Conservation (phyloP, 2,888 invertebrate genomes). For the Platycheirus albimanus region DNA sequence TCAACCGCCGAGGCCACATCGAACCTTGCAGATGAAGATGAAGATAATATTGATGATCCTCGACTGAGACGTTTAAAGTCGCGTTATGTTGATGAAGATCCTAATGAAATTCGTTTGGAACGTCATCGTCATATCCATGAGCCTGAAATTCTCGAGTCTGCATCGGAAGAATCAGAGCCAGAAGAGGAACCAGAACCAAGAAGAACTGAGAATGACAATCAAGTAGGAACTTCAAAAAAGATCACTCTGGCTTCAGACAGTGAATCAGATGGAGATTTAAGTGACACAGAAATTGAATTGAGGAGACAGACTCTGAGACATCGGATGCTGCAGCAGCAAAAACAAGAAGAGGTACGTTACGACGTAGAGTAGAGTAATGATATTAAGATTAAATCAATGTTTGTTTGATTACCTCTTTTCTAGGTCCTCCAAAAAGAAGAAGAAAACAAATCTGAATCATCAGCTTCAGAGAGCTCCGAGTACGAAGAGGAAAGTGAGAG, state of each 20-base stretch:
- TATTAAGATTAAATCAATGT: not conserved
- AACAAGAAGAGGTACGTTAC: slow-evolving; percentile 87
- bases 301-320: slow-evolving; percentile 88
- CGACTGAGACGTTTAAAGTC: slow-evolving; percentile 88
- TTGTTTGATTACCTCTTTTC: not conserved
- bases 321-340: slow-evolving; percentile 87
- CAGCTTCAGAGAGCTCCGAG: slow-evolving; percentile 89
- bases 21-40: slow-evolving; percentile 40
- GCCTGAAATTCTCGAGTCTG: slow-evolving; percentile 85
- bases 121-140: slow-evolving; percentile 87
- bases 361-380: not conserved
- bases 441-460: slow-evolving; percentile 86
- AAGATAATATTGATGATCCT: slow-evolving; percentile 89
- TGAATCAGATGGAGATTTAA: slow-evolving; percentile 92
- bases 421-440: slow-evolving; percentile 83
- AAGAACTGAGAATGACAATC: slow-evolving; percentile 79
- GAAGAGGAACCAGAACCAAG: slow-evolving; percentile 79
- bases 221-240: slow-evolving; percentile 79
- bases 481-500: slow-evolving; percentile 93
- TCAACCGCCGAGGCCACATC: slow-evolving; percentile 55
- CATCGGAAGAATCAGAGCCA: slow-evolving; percentile 84
- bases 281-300: slow-evolving; percentile 93
- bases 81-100: slow-evolving; percentile 83
- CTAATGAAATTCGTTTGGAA: slow-evolving; percentile 83
- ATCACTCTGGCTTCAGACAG: slow-evolving; percentile 83